Conservation (phyloP, 2,888 invertebrate species). For the Geotrupes spiniger region DNA sequence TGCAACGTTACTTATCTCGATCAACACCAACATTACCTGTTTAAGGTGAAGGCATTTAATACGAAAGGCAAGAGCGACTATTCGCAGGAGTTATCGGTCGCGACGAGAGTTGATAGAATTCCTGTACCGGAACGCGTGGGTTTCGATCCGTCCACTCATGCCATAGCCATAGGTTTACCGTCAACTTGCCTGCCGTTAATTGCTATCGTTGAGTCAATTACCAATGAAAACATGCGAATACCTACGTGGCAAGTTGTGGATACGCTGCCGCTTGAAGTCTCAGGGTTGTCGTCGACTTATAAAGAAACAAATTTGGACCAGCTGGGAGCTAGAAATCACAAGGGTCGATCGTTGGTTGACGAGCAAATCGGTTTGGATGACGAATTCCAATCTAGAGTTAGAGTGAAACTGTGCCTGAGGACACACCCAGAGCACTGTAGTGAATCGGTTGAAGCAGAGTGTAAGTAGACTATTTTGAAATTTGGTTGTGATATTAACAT, state of each 20-base stretch:
- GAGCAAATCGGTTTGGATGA: conserved; percentile 59
- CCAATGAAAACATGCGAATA: conserved; percentile 57
- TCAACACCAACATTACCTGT: conserved; percentile 81
- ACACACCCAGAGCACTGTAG: conserved; percentile 81
- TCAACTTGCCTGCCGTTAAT: conserved; percentile 76
- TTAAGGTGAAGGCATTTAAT: conserved; percentile 86
- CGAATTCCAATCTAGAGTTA: conserved; percentile 65
- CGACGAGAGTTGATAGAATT: conserved; percentile 82
- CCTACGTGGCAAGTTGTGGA: conserved; percentile 71
- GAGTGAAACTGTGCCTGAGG: conserved; percentile 79
- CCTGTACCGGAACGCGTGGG: conserved; percentile 77
- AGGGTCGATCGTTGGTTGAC: conserved; percentile 56
- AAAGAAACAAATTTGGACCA: conserved; percentile 70
- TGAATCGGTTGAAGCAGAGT: conserved; percentile 78
- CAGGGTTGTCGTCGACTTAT: conserved; percentile 67
- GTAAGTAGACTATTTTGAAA: conserved; percentile 64
- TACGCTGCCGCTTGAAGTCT: conserved; percentile 67
- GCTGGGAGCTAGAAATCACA: conserved; percentile 52
- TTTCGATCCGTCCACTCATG: conserved; percentile 75
- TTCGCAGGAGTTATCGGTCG: conserved; percentile 78
- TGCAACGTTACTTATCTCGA: conserved; percentile 84
- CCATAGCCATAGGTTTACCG: conserved; percentile 74
- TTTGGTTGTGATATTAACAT: too few species aligned
- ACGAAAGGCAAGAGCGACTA: conserved; percentile 80
- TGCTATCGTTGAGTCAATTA: conserved; percentile 71